Conservation (phyloP, 2,888 invertebrate species). For the Acronicta leporina region DNA sequence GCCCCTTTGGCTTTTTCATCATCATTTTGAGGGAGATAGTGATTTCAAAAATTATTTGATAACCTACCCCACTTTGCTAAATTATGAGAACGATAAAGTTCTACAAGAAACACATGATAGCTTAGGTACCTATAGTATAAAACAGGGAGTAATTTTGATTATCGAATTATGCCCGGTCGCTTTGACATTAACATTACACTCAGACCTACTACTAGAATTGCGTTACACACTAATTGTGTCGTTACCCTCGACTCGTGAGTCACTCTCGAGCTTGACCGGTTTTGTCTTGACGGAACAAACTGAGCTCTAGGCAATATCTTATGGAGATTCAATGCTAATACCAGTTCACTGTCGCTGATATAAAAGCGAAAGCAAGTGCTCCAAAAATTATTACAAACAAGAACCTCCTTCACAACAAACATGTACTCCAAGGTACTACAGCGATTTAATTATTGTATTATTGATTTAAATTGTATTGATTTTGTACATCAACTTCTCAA, state of each 20-base stretch:
- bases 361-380: constrained; percentile 80
- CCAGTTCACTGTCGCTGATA: constrained; percentile 75
- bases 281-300: constrained; percentile 42
- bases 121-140: too few species aligned
- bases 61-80: too few species aligned
- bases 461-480: constrained; percentile 6
- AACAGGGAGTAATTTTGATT: too few species aligned
- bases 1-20: too few species aligned
- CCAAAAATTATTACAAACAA: constrained; percentile 77
- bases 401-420: constrained; percentile 74
- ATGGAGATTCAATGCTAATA: constrained; percentile 68
- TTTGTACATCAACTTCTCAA: neutral
- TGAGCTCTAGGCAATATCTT: constrained; percentile 53
- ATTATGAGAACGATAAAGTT: too few species aligned
- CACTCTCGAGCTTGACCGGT: constrained; percentile 40
- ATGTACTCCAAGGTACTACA: constrained; percentile 81
- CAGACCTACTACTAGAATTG: constrained; percentile 22
- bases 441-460: constrained; percentile 7
- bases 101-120: too few species aligned
- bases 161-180: too few species aligned
- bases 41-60: too few species aligned
- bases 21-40: too few species aligned
- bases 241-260: constrained; percentile 43
- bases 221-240: constrained; percentile 43
- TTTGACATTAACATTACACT: constrained; percentile 33